phyloP scores from a whole-genome alignment of 2,888 invertebrate genomes.

The Nezara viridula region DNA sequence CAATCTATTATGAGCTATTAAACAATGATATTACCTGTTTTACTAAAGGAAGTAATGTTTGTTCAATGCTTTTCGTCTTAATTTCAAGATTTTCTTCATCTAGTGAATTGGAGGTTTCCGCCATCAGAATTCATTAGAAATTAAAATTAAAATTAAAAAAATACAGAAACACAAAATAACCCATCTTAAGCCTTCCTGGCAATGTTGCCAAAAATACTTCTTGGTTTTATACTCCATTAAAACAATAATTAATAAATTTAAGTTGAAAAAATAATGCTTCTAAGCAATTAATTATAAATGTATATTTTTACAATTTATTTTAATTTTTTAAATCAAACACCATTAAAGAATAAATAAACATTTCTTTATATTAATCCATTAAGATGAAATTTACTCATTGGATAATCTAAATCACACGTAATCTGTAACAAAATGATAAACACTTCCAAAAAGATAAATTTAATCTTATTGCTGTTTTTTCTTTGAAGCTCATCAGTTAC shows the following conservation, averaged over 20 bases:
- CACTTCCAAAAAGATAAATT: background rate
- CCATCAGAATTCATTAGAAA: conserved; percentile 61
- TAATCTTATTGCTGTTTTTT: background rate
- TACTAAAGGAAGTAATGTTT: conserved; percentile 92
- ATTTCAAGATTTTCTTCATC: conserved; percentile 77
- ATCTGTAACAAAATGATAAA: background rate
- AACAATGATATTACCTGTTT: conserved; percentile 82
- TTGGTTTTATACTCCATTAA: background rate
- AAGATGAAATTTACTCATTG: background rate
- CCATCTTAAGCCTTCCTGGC: conserved; percentile 11
- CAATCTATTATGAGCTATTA: background rate
- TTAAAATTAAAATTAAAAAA: conserved; percentile 48
- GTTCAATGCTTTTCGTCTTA: conserved; percentile 94
- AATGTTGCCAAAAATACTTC: conserved; percentile 53
- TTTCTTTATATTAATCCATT: background rate
- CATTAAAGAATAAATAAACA: background rate
- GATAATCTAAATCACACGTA: background rate
- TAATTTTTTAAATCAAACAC: background rate
- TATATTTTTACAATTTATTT: too few species aligned
- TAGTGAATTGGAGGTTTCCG: conserved; percentile 60
- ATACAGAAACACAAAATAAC: conserved; percentile 41
- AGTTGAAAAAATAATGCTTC: background rate
- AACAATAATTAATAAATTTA: background rate
- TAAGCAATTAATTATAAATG: background rate
- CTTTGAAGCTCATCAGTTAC: background rate